A percentile compares a stretch with the other conserved stretches of the same genome.
Conservation (phyloP, 2,113 vertebrate genomes). For the Chaetops frenatus region DNA sequence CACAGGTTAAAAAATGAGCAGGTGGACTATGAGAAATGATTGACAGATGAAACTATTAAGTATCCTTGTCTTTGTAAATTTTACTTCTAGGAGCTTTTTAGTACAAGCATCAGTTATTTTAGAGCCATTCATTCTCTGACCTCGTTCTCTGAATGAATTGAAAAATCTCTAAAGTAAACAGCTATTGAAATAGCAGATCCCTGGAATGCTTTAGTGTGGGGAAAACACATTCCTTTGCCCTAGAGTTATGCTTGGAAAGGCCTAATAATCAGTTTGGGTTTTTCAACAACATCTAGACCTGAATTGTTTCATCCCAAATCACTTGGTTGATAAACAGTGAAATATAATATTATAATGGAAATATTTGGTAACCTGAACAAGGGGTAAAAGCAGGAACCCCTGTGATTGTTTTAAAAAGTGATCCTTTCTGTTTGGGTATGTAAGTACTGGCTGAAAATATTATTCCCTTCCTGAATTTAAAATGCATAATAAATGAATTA, state of each 20-base stretch:
- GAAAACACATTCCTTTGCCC: constrained; percentile 23
- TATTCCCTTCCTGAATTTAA: neutral
- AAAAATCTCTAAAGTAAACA: constrained; percentile 49
- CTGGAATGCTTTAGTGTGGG: constrained; percentile 34
- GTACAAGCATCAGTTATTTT: neutral
- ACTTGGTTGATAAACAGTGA: neutral
- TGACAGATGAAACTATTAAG: neutral
- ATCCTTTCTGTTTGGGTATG: neutral
- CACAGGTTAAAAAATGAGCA: neutral
- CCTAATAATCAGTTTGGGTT: neutral
- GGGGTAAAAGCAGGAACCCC: neutral
- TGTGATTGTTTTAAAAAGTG: neutral
- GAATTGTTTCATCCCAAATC: neutral
- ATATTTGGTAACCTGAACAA: neutral
- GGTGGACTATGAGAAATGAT: neutral
- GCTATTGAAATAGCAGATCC: constrained; percentile 18
- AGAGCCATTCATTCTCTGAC: neutral
- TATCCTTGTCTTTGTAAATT: neutral
- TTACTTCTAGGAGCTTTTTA: neutral
- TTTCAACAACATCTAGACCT: neutral
- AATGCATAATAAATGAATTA: neutral
- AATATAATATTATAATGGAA: neutral
- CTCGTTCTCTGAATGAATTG: constrained; percentile 6
- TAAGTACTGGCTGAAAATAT: neutral
- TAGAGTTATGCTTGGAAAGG: neutral